These are phyloP conservation scores for Salvator merianae DNA, from an alignment of 2,113 vertebrate genomes.

Conservation along the genomic window DNA sequence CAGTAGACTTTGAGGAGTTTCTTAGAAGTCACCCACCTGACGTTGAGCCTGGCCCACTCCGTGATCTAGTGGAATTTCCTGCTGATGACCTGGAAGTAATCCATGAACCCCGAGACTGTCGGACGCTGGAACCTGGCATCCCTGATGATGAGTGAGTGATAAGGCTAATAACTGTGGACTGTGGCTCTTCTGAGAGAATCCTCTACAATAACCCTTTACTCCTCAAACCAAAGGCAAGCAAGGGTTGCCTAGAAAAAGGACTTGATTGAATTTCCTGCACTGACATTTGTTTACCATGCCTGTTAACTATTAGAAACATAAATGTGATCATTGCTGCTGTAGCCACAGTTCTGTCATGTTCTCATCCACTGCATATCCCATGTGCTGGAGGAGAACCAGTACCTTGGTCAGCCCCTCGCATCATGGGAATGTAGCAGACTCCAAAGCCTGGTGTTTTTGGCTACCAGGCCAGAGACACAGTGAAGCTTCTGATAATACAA, in stretches of 20 bases:
- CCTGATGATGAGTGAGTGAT: constrained; percentile 79
- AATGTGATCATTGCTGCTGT: too few relatives aligned
- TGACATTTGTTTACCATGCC: not conserved
- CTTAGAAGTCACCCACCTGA: constrained; percentile 81
- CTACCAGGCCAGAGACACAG: too few relatives aligned
- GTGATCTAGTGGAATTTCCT: constrained; percentile 87
- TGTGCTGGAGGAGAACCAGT: too few relatives aligned
- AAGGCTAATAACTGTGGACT: not conserved
- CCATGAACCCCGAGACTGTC: constrained; percentile 84
- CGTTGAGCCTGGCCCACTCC: constrained; percentile 80
- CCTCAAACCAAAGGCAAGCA: not conserved
- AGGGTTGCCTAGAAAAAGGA: not conserved
- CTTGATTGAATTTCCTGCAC: not conserved
- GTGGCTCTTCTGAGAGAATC: not conserved
- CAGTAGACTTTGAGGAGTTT: constrained; percentile 89
- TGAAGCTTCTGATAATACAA: too few relatives aligned
- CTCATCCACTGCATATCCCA: too few relatives aligned
- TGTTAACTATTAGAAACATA: not conserved
- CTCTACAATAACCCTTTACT: not conserved
- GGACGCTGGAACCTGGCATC: constrained; percentile 82
- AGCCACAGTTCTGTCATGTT: too few relatives aligned
- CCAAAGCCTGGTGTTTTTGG: too few relatives aligned
- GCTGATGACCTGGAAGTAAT: constrained; percentile 84
- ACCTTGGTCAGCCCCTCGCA: too few relatives aligned
- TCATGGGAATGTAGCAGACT: too few relatives aligned